A percentile compares a stretch with the other conserved stretches of the same genome.
Evolutionary conservation across 2,888 invertebrate species (phyloP).

Genomic region (Smittia sp.): DNA sequence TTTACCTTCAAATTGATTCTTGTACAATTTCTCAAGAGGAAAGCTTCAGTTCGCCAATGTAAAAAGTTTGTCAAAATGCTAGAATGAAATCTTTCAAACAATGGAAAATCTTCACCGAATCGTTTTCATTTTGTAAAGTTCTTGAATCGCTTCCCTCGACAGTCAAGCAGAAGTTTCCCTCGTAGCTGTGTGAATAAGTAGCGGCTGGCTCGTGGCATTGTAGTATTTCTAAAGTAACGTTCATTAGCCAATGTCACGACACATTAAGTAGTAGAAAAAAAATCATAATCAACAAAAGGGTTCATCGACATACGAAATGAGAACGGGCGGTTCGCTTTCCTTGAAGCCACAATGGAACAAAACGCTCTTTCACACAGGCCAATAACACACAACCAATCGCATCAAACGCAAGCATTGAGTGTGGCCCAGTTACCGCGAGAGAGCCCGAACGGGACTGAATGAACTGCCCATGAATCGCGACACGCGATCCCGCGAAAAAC

Average conservation of each 20-base stretch:
- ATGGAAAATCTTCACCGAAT: background rate
- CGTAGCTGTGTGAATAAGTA: conserved; percentile 22
- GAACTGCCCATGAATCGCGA: background rate
- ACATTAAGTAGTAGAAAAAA: background rate
- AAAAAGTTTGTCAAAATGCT: background rate
- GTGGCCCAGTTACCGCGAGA: conserved; percentile 8
- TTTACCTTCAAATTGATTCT: conserved; percentile 1
- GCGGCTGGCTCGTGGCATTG: background rate
- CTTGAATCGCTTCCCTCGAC: background rate
- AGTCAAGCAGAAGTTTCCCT: conserved; percentile 2
- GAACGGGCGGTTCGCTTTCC: background rate
- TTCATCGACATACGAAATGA: background rate
- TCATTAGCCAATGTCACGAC: conserved; percentile 15
- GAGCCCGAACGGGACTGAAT: background rate
- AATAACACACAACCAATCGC: background rate
- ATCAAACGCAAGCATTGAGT: background rate
- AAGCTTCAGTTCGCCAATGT: background rate
- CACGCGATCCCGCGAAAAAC: background rate
- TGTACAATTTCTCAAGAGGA: no score
- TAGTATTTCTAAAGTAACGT: conserved; percentile 10
- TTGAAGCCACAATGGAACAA: background rate
- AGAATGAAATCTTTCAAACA: background rate
- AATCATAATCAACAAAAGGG: conserved; percentile 8
- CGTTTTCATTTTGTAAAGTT: background rate
- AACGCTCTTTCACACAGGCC: background rate